Conservation (phyloP, 1,140 invertebrate genomes). For the Lasaia peninsularis region DNA sequence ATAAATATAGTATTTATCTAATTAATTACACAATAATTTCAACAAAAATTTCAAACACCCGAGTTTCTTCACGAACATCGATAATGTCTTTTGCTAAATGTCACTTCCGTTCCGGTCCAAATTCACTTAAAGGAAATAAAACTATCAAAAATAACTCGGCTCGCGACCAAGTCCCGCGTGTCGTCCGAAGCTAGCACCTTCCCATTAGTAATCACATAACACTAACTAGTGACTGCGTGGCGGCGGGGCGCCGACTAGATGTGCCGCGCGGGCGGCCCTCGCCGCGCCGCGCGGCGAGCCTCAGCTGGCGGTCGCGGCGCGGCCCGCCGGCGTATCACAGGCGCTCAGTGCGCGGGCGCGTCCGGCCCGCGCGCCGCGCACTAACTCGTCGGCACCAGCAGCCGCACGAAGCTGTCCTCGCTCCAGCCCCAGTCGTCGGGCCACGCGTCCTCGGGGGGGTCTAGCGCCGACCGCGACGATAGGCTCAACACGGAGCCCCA, state of each 20-base stretch:
- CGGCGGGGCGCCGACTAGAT: slow-evolving; percentile 52
- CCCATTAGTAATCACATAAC: slow-evolving; percentile 71
- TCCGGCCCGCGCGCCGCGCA: slow-evolving; percentile 63
- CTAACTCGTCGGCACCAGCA: slow-evolving; percentile 76
- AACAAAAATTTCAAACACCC: slow-evolving; percentile 75
- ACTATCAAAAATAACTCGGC: slow-evolving; percentile 77
- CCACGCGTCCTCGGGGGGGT: slow-evolving; percentile 86
- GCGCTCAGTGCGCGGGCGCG: slow-evolving; percentile 66
- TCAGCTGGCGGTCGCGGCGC: slow-evolving; percentile 41
- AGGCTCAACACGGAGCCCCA: slow-evolving; percentile 94
- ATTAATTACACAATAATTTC: slow-evolving; percentile 76
- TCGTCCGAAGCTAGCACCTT: slow-evolving; percentile 76
- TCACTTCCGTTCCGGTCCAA: slow-evolving; percentile 64
- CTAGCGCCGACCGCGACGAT: slow-evolving; percentile 89
- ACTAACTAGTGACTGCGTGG: slow-evolving; percentile 67
- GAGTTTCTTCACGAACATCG: slow-evolving; percentile 60
- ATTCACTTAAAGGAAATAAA: slow-evolving; percentile 75
- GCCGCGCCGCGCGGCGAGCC: slow-evolving; percentile 39
- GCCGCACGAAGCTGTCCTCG: slow-evolving; percentile 75
- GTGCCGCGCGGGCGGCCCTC: slow-evolving; percentile 37
- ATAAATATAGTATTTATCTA: slow-evolving; percentile 76
- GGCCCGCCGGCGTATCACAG: slow-evolving; percentile 51
- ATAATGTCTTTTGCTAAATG: slow-evolving; percentile 64
- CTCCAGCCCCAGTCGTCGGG: slow-evolving; percentile 70
- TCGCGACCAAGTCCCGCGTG: slow-evolving; percentile 69